A percentile compares a stretch with the other conserved stretches of the same genome.
phyloP scores from a whole-genome alignment of 2,113 vertebrate genomes.

The Corythornis cristatus region DNA sequence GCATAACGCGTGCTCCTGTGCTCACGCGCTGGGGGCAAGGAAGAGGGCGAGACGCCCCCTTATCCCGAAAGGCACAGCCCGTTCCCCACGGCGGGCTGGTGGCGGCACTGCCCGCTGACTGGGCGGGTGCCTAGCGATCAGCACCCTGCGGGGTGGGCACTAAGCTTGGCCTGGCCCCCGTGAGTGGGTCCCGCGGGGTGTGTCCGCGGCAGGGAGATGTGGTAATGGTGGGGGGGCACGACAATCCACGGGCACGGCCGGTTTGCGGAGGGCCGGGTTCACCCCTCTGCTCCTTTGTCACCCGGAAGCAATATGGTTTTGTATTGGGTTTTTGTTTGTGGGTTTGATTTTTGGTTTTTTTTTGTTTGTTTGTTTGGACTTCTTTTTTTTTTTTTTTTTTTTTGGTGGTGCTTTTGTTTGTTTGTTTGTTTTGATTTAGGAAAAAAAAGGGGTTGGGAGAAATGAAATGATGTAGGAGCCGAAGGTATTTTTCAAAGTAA shows the following conservation, averaged over 20 bases:
- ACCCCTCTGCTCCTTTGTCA: slow-evolving; percentile 16
- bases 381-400: too few relatives aligned
- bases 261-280: background rate
- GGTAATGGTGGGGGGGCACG: too few relatives aligned
- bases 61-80: too few relatives aligned
- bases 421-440: background rate
- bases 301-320: slow-evolving; percentile 64
- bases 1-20: background rate
- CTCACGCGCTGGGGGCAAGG: background rate
- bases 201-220: background rate
- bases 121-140: too few relatives aligned
- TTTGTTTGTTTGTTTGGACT: background rate
- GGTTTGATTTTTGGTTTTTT: background rate
- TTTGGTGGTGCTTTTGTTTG: background rate
- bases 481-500: slow-evolving; percentile 60
- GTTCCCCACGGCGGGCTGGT: too few relatives aligned
- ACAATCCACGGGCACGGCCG: background rate
- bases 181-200: background rate
- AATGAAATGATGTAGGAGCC: slow-evolving; percentile 40
- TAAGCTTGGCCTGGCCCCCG: background rate
- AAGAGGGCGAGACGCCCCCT: background rate
- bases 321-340: too few relatives aligned
- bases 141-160: too few relatives aligned
- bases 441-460: background rate
- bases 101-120: background rate